These are phyloP conservation scores for Liodrosophila aerea DNA, from an alignment of 2,888 invertebrate species.

Conservation along the genomic window DNA sequence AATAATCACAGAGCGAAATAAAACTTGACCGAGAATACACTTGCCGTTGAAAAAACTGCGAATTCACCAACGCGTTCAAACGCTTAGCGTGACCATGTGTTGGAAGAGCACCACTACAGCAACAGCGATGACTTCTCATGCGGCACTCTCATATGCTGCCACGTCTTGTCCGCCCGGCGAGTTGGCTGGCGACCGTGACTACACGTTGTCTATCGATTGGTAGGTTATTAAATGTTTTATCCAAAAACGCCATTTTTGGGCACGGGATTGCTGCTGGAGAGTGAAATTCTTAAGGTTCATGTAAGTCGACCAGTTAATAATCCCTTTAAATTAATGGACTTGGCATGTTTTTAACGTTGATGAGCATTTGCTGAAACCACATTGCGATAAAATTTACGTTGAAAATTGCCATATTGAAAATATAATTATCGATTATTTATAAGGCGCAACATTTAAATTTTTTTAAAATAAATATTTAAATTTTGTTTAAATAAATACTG, in stretches of 20 bases:
- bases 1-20: conserved; percentile 78
- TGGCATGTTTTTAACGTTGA: not conserved
- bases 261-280: conserved; percentile 76
- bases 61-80: conserved; percentile 61
- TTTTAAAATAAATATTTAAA: too few relatives aligned
- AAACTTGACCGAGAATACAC: conserved; percentile 73
- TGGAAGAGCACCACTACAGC: conserved; percentile 34
- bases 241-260: conserved; percentile 81
- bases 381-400: too few relatives aligned
- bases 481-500: too few relatives aligned
- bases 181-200: conserved; percentile 43
- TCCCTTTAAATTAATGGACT: not conserved
- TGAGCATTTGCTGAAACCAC: too few relatives aligned
- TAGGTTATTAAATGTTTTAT: conserved; percentile 73
- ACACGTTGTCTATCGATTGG: conserved; percentile 39
- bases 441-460: conserved; percentile 7
- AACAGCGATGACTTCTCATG: conserved; percentile 31
- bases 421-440: conserved; percentile 5
- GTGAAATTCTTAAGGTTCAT: conserved; percentile 79
- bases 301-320: conserved; percentile 64
- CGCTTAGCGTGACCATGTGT: conserved; percentile 25
- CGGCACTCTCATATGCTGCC: conserved; percentile 68
- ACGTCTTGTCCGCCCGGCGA: conserved; percentile 72
- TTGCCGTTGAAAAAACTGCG: conserved; percentile 75
- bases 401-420: too few relatives aligned